Base-by-base conservation (phyloP, 2,113 vertebrate species). In the Bambusicola thoracicus region DNA sequence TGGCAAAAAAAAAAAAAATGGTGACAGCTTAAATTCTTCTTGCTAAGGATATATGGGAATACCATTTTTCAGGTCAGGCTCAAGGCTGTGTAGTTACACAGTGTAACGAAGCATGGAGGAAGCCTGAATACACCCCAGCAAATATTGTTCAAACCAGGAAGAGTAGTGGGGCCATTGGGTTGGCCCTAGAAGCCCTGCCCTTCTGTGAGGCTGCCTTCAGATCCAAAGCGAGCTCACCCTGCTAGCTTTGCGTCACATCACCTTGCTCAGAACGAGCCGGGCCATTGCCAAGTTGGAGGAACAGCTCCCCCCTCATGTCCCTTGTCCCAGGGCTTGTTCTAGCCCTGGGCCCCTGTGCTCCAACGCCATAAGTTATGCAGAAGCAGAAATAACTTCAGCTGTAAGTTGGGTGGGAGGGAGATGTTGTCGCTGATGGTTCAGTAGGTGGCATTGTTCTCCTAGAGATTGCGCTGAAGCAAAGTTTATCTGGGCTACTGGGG, bases 11-110 rank as follows among this genome's bases (percentile, higher is more conserved):
- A 53, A 27, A 76, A 58, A 89, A 85, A 59, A 79, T 3, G 13
- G 11, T 81, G 87, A 87, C 63, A 95, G 18, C 62, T 87, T 62
- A 80, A 85, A 90, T 70, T 72, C 59, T 43, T 18, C 49, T 67
- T 94, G 55, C 59, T 44, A 69, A 58, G 87, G 70, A 32, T 81
- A 41, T 56, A 62, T 10, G 53, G 58, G 27, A 85, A 75, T 68
- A 30, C 63, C 72, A 27, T 89, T 93, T 90, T 92, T 79, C 87
- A 89, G 75, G 63, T 85, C 81, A 87, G 62, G 51, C 65, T 92
- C 34, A 59, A 87, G 36, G 4, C 55, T 56, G 55, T 2, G 1
- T 8, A 53, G 53, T 81, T 68, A 40, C 11, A 29, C 17, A 25
- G n/a, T n/a, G 30, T 63, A 66, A 4, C 0, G 4, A 15, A 6